A percentile compares a stretch with the other conserved stretches of the same genome.
Evolutionary conservation across 2,797 vertebrate genomes (phyloP).

Genomic region (Scolopax bukidnonensis): DNA sequence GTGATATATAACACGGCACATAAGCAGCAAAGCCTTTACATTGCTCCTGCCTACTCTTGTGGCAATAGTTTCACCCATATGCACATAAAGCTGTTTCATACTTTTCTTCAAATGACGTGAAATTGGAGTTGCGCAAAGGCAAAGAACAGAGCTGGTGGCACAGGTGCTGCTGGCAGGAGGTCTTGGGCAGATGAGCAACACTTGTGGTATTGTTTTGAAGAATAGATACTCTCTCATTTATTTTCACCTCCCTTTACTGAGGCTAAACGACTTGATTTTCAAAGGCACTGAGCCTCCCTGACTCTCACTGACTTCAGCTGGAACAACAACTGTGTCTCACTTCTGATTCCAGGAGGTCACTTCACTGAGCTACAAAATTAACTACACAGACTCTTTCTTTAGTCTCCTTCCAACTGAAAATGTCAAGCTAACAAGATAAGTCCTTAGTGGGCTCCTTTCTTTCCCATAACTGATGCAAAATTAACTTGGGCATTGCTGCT

Average conservation of each 20-base stretch:
- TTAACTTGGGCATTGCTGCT: background rate
- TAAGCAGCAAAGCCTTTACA: background rate
- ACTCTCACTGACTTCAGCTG: background rate
- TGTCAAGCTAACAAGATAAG: background rate
- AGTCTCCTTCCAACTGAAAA: background rate
- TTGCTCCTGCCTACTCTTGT: background rate
- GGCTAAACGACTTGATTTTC: background rate
- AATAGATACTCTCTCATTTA: background rate
- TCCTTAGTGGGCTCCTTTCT: background rate
- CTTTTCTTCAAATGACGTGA: background rate
- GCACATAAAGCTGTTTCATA: background rate
- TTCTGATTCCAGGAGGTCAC: background rate
- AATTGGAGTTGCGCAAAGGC: background rate
- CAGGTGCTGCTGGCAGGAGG: constrained; percentile 25
- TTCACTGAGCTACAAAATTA: background rate
- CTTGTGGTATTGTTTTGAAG: background rate
- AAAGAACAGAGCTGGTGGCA: background rate
- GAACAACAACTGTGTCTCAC: background rate
- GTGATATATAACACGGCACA: background rate
- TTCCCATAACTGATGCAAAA: background rate
- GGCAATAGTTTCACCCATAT: background rate
- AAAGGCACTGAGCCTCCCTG: background rate
- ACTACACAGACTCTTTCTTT: background rate
- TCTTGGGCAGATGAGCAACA: background rate
- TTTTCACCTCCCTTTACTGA: background rate